Evolutionary conservation across 2,113 vertebrate species (phyloP).

Genomic region (Microtus montanus): DNA sequence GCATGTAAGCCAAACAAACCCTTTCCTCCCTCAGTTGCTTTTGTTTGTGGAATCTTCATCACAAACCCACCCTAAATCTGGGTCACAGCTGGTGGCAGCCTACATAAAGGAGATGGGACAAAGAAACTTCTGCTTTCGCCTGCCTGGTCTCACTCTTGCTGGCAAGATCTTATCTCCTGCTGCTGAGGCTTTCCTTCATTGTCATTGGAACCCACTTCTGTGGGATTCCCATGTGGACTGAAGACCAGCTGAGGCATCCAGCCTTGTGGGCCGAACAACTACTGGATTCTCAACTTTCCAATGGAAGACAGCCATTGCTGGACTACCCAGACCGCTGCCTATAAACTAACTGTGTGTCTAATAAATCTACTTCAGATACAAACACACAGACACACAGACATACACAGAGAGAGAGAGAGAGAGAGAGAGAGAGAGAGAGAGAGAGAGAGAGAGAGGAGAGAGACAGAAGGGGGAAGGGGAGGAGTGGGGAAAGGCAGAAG

Average conservation of each 20-base stretch:
- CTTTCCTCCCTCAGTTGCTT: neutral
- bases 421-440: no score
- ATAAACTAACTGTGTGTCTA: neutral
- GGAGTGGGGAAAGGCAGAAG: no score
- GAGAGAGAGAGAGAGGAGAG: no score
- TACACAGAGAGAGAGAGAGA: no score
- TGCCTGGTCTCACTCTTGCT: neutral
- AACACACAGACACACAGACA: no score
- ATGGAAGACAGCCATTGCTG: neutral
- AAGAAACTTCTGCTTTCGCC: neutral
- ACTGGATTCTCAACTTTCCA: neutral
- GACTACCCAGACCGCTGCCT: neutral
- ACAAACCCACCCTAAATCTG: neutral
- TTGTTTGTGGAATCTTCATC: neutral
- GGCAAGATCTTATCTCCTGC: neutral
- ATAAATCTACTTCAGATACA: neutral
- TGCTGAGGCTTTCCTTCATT: no score
- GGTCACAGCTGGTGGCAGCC: neutral
- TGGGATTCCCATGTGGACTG: neutral
- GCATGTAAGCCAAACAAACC: neutral
- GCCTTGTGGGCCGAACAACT: neutral
- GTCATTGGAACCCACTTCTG: neutral
- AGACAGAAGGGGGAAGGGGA: no score
- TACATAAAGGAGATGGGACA: neutral
- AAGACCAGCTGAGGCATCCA: neutral